Evolutionary conservation across 2,113 vertebrate genomes (phyloP).

Genomic region (Poeciliopsis prolifica): DNA sequence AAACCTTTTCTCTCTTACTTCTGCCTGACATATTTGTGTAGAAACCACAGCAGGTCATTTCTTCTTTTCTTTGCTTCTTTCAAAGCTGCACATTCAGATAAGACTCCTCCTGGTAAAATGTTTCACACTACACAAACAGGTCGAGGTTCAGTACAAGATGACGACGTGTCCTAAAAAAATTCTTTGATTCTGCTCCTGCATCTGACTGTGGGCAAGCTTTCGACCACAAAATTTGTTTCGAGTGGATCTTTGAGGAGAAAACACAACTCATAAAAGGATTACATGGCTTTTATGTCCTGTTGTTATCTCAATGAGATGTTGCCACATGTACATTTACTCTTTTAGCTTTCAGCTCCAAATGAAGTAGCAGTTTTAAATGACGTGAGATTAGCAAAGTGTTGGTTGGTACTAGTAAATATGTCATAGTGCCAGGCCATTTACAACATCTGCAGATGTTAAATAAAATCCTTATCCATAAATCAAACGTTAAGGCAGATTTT

Average conservation of each 20-base stretch:
- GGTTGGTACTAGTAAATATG: too few relatives aligned
- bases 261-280: neutral
- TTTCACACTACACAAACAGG: neutral
- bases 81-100: neutral
- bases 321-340: neutral
- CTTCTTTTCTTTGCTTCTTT: neutral
- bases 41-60: neutral
- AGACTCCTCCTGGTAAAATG: neutral
- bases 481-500: too few relatives aligned
- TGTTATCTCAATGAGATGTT: neutral
- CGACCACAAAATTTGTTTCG: neutral
- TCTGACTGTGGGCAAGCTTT: neutral
- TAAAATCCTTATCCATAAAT: too few relatives aligned
- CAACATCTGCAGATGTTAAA: too few relatives aligned
- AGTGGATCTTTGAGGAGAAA: neutral
- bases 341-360: neutral
- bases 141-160: neutral
- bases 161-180: neutral
- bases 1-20: neutral
- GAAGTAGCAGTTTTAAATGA: neutral
- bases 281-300: neutral
- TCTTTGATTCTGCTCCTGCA: neutral
- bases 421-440: too few relatives aligned
- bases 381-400: too few relatives aligned
- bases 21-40: neutral